Conservation (phyloP, 1,140 invertebrate species). For the Procambarus virginalis region DNA sequence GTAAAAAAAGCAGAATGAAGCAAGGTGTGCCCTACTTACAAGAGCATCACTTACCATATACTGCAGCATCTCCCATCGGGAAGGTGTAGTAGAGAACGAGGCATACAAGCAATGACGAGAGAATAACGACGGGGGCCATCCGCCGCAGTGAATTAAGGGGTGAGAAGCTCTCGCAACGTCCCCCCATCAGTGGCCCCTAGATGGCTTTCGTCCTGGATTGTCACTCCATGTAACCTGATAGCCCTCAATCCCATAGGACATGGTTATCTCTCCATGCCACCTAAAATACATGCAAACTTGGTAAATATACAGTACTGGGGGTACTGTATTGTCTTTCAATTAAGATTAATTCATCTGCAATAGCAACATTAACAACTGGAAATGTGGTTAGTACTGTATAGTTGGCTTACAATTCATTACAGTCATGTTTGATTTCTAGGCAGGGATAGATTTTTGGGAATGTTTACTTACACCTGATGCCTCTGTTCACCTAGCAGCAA, state of each 20-base stretch:
- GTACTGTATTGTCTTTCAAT: background rate
- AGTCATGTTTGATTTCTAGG: too few relatives aligned
- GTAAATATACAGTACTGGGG: too few relatives aligned
- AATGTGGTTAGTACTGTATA: background rate
- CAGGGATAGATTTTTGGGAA: too few relatives aligned
- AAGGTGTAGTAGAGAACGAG: conserved; percentile 51
- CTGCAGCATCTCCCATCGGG: conserved; percentile 46
- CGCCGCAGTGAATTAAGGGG: conserved; percentile 43
- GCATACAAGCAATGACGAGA: conserved; percentile 46
- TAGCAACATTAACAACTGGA: background rate
- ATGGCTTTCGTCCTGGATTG: conserved; percentile 8
- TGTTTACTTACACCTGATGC: too few relatives aligned
- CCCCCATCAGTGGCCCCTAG: conserved; percentile 56
- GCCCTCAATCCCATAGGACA: conserved; percentile 27
- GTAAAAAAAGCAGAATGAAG: background rate
- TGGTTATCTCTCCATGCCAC: conserved; percentile 11
- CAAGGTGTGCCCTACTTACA: background rate
- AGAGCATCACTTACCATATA: conserved; percentile 47
- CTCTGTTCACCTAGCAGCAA: too few relatives aligned
- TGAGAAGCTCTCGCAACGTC: conserved; percentile 47
- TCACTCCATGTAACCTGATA: conserved; percentile 36
- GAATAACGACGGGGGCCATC: conserved; percentile 54
- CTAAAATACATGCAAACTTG: background rate
- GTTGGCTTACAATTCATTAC: too few relatives aligned
- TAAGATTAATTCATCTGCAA: background rate